Evolutionary conservation across 2,797 vertebrate species (phyloP).

Genomic region (Callimico goeldii): DNA sequence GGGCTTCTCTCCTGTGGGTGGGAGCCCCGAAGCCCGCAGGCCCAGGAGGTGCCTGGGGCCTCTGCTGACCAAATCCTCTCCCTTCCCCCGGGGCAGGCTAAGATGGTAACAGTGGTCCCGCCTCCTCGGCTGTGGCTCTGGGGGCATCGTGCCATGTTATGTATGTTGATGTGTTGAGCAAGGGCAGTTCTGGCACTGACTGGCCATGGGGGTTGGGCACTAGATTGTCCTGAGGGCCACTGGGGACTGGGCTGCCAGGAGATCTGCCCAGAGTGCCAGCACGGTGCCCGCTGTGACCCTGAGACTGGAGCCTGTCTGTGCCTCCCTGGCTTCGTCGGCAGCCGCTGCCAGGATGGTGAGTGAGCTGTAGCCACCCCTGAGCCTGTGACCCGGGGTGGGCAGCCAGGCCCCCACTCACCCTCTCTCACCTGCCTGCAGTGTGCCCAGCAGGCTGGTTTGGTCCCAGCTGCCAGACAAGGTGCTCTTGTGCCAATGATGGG

Average conservation of each 20-base stretch:
- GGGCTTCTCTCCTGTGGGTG: neutral
- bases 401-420: neutral
- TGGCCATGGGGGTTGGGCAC: accelerated
- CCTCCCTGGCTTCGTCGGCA: constrained; percentile 87
- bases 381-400: accelerated
- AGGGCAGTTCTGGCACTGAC: neutral
- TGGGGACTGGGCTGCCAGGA: constrained; percentile 93
- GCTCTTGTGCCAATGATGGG: constrained; percentile 91
- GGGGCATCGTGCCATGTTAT: neutral
- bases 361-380: neutral
- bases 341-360: constrained; percentile 92
- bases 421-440: constrained; percentile 74
- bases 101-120: accelerated
- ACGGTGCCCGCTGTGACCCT: constrained; percentile 88
- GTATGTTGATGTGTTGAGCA: accelerated
- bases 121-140: neutral
- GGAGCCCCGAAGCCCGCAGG: neutral
- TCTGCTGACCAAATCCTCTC: neutral
- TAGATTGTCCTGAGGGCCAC: constrained; percentile 90
- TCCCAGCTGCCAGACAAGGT: constrained; percentile 89
- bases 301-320: constrained; percentile 90
- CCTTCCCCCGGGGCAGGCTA: neutral
- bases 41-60: accelerated
- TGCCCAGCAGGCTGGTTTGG: constrained; percentile 92
- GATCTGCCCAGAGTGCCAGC: constrained; percentile 89